Evolutionary conservation across 1,140 invertebrate species (phyloP), one percentile per base, ranked within the genome.

Genomic region (Drosophila bocqueti): DNA sequence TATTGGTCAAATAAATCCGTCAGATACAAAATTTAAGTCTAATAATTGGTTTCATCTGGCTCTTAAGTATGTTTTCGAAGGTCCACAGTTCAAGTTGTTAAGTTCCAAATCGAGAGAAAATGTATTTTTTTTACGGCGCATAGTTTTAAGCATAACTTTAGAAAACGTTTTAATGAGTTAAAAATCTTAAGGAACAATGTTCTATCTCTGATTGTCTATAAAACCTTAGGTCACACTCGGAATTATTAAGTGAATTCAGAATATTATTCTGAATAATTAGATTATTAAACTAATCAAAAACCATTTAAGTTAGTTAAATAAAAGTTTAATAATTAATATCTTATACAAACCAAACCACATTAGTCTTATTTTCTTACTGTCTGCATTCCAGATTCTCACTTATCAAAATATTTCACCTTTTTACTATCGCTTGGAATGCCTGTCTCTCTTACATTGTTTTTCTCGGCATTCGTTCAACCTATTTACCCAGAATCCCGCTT

Each of bases 401-500:
- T 38, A 55, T 24, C 34, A 11, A 8, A 11, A 11, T 5, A 55
- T 3, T 38, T 16, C 1, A 16, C 2, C 0, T 6, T 9, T 24
- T 55, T 38, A 4, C 8, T 21, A 38, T 38, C 15, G 4, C 18
- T 38, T 24, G 11, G 49, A 52, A 54, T 54, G 11, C 2, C 11
- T 15, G 34, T 26, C 47, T 76, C 62, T 40, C 47, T 36, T 47
- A 34, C 50, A 46, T 34, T 77, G 18, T 43, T 68, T 61, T 75
- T 67, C n/a, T 3, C 9, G 24, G n/a, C 38, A n/a, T 34, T 45
- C 24, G 21, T 15, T 55, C 43, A 9, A 18, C 21, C 21, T 24
- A 42, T 58, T 74, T 40, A 18, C 31, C 54, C 54, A 73, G 21
- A 43, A 52, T 34, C 36, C 67, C 40, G 16, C 46, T 46, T 55